These are phyloP conservation scores for Coregonus clupeaformis DNA, from an alignment of 2,113 vertebrate genomes.

Conservation along the genomic window DNA sequence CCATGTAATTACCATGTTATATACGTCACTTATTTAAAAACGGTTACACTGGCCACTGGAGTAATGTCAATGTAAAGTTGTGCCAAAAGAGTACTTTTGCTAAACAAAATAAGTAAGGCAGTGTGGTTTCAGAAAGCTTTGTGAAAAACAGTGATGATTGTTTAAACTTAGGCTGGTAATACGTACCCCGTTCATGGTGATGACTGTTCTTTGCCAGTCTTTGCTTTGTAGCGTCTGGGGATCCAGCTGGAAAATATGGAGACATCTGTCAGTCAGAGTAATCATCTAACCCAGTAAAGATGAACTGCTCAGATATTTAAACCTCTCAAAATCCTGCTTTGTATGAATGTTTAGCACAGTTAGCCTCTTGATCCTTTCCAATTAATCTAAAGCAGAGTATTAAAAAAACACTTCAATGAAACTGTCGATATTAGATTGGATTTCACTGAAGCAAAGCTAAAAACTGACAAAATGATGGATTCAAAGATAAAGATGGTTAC, in stretches of 20 bases:
- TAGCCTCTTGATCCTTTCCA: background rate
- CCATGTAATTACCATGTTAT: background rate
- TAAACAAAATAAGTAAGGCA: background rate
- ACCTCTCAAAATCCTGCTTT: no score
- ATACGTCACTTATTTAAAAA: background rate
- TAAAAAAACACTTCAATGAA: background rate
- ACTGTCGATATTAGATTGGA: background rate
- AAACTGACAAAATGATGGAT: background rate
- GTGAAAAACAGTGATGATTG: background rate
- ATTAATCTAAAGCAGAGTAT: background rate
- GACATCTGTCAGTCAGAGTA: background rate
- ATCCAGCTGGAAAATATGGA: conserved; percentile 81
- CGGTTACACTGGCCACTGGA: background rate
- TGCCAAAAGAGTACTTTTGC: background rate
- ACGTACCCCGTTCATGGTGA: conserved; percentile 92
- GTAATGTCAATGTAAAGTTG: background rate
- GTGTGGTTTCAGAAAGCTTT: no score
- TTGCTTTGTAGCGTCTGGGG: conserved; percentile 87
- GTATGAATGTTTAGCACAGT: background rate
- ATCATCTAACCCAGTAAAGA: background rate
- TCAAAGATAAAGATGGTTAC: background rate
- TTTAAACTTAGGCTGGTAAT: background rate
- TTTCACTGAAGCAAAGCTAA: no score
- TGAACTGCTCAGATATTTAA: background rate
- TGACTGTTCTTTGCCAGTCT: conserved; percentile 94